Base-by-base conservation (phyloP, 2,888 invertebrate species). In the Mamestra brassicae region DNA sequence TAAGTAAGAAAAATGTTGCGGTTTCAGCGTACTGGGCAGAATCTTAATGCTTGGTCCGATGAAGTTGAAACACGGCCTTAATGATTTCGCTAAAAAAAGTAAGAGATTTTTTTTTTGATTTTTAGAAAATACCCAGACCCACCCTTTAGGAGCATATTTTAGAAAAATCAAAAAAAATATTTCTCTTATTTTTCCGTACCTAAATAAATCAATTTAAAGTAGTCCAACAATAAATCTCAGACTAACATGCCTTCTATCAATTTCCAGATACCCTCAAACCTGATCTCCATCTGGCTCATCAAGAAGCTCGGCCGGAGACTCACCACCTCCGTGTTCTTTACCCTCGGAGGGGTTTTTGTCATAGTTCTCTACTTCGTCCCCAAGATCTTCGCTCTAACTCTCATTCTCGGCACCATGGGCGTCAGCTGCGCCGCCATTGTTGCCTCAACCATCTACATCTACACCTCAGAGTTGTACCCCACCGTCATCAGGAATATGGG, bases 401-500 rank as follows among this genome's bases (percentile, higher is more conserved):
- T 98, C 1, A 93, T 97, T 10, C 94, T 98, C 8, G 98, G 98
- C 0, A 97, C 98, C 38, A 86, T 98, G 47, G 98, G 98, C 0
- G 98, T 98, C 83, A 97, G 98, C 81, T 98, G 98, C 11, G 97
- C 98, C 42, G 97, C 98, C 0, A 97, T 98, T 0, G 97, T 98
- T 0, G 99, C 98, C 85, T 97, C 98, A 0, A 98, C 98, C 1
- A 97, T 98, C 13, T 99, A 99, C 91, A 97, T 99, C 11, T 99
- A 98, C 92, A 98, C 98, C 0, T 98, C 98, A 0, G 99, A 99
- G 92, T 91, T 99, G 8, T 99, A 98, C 90, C 99, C 99, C 0
- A 99, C 99, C 0, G 98, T 98, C 0, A 97, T 99, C 0, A 97
- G 99, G 17, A 99, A 99, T 88, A 98, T 98, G 90, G 98, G 98